Base-by-base conservation (phyloP, 2,888 invertebrate species). In the Anodontia alba region DNA sequence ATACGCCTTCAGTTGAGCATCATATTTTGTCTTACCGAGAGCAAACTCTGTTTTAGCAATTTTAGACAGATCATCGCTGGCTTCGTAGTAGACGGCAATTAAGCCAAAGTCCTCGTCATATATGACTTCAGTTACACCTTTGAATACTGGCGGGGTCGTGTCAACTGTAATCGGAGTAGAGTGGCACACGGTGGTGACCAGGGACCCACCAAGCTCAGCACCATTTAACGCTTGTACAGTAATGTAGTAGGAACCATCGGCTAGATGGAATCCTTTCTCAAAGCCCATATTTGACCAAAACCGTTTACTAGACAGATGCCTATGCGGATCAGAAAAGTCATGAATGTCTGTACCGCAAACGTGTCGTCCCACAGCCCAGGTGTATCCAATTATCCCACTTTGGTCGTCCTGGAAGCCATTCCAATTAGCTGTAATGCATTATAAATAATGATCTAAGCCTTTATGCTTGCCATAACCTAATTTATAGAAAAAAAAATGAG, bases 351-450 rank as follows among this genome's bases (percentile, higher is more conserved):
- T 80, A 0, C 81, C 84, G 75, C 91, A 91, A 2, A 90, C 70
- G 7, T 54, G 51, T 23, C 70, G 81, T 36, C 91, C 91, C 7
- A 88, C 89, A 26, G 91, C 87, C 89, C 90, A 91, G 1, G 90
- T 89, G 81, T 88, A 89, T 8, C 89, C 91, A 74, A 76, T 88
- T 23, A 91, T 87, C 26, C 89, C 90, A 69, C 87, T 91, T 76
- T 91, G 91, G 17, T 90, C 83, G 74, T 91, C 91, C 71, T 89
- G 83, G 73, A 91, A 91, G 36, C 89, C 90, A 62, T 91, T 87
- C 88, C 91, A 91, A 78, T 91, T 90, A 0, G 82, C 91, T 91
- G 84, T 10, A 87, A 85, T n/a, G n/a, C n/a, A n/a, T n/a, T n/a
- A n/a, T n/a, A n/a, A n/a, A n/a, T n/a, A n/a, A n/a, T n/a, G n/a